Conservation (phyloP, 2,797 vertebrate species). For the Sphenodon punctatus region DNA sequence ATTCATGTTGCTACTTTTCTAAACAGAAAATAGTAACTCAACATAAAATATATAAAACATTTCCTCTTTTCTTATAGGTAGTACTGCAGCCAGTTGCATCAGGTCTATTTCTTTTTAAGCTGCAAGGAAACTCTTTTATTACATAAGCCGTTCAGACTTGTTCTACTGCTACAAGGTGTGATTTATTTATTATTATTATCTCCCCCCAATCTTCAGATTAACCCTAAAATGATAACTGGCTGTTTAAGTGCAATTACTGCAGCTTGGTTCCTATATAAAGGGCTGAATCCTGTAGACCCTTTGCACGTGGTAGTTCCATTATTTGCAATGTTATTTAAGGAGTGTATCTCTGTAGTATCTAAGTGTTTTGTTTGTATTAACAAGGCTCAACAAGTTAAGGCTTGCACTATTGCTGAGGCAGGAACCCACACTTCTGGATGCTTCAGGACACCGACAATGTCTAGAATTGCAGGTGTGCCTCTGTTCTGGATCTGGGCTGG, state of each 20-base stretch:
- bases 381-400: not conserved
- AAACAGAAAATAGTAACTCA: slow-evolving; percentile 54
- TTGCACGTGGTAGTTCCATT: not conserved
- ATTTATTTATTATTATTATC: no score
- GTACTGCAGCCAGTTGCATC: not conserved
- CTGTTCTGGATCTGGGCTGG: no score
- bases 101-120: not conserved
- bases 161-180: slow-evolving; percentile 23
- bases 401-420: no score
- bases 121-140: not conserved
- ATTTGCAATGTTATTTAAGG: not conserved
- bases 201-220: slow-evolving; percentile 32
- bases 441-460: no score
- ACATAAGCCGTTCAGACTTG: slow-evolving; percentile 23
- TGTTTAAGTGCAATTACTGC: slow-evolving; percentile 3
- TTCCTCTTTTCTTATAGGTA: slow-evolving; percentile 47
- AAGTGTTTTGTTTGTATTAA: not conserved
- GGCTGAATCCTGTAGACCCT: not conserved
- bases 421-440: no score
- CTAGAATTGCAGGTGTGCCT: no score
- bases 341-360: not conserved
- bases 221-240: not conserved
- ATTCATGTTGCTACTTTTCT: not conserved
- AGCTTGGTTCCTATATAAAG: not conserved
- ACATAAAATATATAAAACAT: not conserved